These are phyloP conservation scores for Hyposoter dolosus DNA, from an alignment of 2,888 invertebrate species.

Conservation along the genomic window DNA sequence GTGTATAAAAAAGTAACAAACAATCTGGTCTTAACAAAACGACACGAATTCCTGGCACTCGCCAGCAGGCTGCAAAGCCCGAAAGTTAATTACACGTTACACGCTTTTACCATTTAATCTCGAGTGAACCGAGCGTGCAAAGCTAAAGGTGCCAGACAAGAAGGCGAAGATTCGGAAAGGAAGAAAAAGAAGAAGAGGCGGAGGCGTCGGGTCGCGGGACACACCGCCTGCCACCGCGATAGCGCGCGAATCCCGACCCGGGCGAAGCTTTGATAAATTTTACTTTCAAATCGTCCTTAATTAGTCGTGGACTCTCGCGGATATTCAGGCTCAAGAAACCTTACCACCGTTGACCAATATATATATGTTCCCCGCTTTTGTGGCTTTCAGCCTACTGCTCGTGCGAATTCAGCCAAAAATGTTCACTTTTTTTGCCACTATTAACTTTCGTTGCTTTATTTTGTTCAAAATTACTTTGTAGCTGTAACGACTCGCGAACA, in stretches of 20 bases:
- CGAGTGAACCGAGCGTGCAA: constrained; percentile 54
- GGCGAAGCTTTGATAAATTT: constrained; percentile 69
- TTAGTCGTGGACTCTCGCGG: constrained; percentile 52
- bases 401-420: constrained; percentile 12
- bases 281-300: constrained; percentile 70
- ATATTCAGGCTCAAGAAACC: constrained; percentile 14
- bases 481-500: not conserved
- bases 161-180: constrained; percentile 25
- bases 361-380: constrained; percentile 24
- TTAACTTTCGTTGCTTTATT: not conserved
- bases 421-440: constrained; percentile 1
- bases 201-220: constrained; percentile 51
- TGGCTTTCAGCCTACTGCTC: constrained; percentile 62
- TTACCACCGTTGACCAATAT: constrained; percentile 26
- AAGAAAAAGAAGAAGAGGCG: constrained; percentile 27
- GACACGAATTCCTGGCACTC: constrained; percentile 65
- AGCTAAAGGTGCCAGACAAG: constrained; percentile 45
- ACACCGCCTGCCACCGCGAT: constrained; percentile 49
- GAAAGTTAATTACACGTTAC: constrained; percentile 72
- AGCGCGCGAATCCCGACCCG: constrained; percentile 49
- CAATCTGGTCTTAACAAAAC: constrained; percentile 64
- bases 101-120: constrained; percentile 72
- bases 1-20: constrained; percentile 40
- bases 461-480: not conserved
- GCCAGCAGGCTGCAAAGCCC: constrained; percentile 37